These are phyloP conservation scores for Tyria jacobaeae DNA, from an alignment of 2,888 invertebrate species.

Conservation along the genomic window DNA sequence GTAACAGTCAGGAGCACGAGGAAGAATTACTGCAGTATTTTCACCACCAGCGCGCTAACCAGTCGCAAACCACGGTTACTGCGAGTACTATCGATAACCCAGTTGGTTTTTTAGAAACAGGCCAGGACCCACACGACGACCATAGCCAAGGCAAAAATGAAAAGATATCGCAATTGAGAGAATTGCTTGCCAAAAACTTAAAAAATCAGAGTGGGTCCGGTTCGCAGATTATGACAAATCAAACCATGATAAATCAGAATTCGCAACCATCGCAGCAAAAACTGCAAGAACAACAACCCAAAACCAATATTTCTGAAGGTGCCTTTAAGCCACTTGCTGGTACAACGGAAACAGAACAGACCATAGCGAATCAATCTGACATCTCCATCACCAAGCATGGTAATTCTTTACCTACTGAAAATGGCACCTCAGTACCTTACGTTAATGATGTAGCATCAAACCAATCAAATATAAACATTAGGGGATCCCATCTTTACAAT, in stretches of 20 bases:
- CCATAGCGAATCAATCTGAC: conserved; percentile 55
- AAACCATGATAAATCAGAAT: conserved; percentile 51
- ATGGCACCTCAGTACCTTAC: conserved; percentile 63
- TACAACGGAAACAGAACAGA: conserved; percentile 52
- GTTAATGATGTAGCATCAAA: conserved; percentile 56
- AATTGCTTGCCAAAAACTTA: conserved; percentile 89
- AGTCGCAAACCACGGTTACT: conserved; percentile 44
- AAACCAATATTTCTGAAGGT: conserved; percentile 64
- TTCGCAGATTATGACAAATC: conserved; percentile 55
- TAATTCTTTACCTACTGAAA: conserved; percentile 63
- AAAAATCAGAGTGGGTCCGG: conserved; percentile 79
- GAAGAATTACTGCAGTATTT: conserved; percentile 95
- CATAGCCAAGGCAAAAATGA: conserved; percentile 86
- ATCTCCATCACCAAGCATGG: conserved; percentile 57
- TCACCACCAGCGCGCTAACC: conserved; percentile 83
- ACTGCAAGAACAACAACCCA: conserved; percentile 59
- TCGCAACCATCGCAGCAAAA: conserved; percentile 55
- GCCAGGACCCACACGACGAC: conserved; percentile 81
- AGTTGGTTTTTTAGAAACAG: conserved; percentile 76
- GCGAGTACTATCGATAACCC: conserved; percentile 43
- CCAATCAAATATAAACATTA: conserved; percentile 56
- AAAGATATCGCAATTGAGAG: conserved; percentile 91
- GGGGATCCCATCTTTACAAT: conserved; percentile 68
- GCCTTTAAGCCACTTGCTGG: conserved; percentile 70
- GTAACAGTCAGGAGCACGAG: conserved; percentile 92